Evolutionary conservation across 2,113 vertebrate genomes (phyloP).

Genomic region (Rhea pennata): DNA sequence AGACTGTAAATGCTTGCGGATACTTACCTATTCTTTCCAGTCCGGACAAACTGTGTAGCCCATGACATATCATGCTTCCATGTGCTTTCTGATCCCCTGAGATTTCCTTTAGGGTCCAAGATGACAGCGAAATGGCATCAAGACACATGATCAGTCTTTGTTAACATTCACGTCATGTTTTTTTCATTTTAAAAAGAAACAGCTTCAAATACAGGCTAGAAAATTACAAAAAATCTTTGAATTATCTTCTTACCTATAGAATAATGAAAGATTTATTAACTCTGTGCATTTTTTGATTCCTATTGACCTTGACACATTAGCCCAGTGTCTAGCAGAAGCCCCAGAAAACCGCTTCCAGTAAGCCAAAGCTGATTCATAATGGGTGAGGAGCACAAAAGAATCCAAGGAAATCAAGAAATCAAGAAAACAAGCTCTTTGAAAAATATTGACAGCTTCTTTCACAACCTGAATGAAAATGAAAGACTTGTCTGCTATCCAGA

Average conservation of each 20-base stretch:
- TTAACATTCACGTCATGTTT: not conserved
- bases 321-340: not conserved
- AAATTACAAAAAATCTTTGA: not conserved
- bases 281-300: not conserved
- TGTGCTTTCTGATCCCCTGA: not conserved
- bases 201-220: not conserved
- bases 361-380: not conserved
- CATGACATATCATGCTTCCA: not conserved
- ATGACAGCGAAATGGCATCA: not conserved
- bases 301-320: not conserved
- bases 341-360: not conserved
- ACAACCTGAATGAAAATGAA: conserved; percentile 22
- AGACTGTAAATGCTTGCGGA: not conserved
- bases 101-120: not conserved
- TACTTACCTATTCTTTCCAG: not conserved
- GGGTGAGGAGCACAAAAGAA: not conserved
- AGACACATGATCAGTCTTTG: not conserved
- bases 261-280: not conserved
- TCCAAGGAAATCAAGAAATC: not conserved
- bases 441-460: not conserved
- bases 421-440: not conserved
- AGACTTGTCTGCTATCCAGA: not conserved
- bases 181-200: not conserved
- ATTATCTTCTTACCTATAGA: not conserved
- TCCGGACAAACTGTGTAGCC: not conserved